Conservation (phyloP, 2,888 invertebrate genomes). For the Oligia fasciuncula region DNA sequence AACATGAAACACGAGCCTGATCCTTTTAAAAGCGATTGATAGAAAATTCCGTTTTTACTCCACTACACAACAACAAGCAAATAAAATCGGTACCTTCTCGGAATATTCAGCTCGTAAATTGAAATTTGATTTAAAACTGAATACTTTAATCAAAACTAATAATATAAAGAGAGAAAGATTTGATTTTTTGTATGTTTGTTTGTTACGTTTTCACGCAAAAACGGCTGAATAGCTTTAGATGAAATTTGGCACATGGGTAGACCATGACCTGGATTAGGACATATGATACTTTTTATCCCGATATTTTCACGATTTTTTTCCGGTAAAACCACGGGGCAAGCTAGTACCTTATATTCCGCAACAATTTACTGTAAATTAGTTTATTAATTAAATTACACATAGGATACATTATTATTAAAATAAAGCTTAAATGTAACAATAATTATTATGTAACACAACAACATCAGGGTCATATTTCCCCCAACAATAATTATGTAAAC, state of each 20-base stretch:
- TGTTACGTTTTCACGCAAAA: no score
- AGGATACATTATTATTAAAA: not conserved
- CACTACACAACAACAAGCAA: slow-evolving; percentile 9
- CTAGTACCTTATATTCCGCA: not conserved
- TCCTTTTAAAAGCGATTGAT: slow-evolving; percentile 28
- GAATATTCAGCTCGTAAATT: not conserved
- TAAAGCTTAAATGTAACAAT: not conserved
- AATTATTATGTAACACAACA: not conserved
- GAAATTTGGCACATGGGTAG: no score
- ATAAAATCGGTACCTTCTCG: slow-evolving; percentile 3
- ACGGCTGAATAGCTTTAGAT: no score
- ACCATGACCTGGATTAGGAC: no score
- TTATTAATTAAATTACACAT: not conserved
- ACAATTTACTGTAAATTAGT: not conserved
- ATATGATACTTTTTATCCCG: no score
- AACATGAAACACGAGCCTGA: slow-evolving; percentile 11
- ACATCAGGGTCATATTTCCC: not conserved
- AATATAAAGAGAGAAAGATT: no score
- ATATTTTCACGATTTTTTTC: no score
- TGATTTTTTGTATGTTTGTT: no score
- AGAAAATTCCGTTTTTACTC: slow-evolving; percentile 26
- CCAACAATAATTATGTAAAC: not conserved
- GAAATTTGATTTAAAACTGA: not conserved
- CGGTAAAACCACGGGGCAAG: no score
- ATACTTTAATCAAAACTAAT: not conserved